Conservation (phyloP, 1,140 invertebrate species). For the Apocrypta bakeri region DNA sequence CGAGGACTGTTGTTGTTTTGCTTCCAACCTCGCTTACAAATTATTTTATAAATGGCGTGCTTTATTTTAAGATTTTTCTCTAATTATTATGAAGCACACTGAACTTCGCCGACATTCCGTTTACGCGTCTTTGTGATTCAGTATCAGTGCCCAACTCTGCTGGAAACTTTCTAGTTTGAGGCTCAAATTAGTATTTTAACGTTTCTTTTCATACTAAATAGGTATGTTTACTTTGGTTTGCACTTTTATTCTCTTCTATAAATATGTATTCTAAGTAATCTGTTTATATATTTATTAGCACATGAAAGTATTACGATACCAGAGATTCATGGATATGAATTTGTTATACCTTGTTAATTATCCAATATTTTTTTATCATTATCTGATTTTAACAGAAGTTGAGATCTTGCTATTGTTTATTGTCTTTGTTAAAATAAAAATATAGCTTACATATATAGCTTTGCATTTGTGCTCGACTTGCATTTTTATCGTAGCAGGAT, state of each 20-base stretch:
- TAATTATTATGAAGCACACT: conserved; percentile 5
- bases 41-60: conserved; percentile 67
- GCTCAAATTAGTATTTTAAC: background rate
- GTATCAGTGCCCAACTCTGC: background rate
- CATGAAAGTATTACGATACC: background rate
- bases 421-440: too few species aligned
- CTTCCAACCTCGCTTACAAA: conserved; percentile 21
- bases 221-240: background rate
- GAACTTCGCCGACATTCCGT: background rate
- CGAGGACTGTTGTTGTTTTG: conserved; percentile 33
- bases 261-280: background rate
- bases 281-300: background rate
- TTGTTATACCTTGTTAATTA: background rate
- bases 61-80: conserved; percentile 31
- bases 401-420: background rate
- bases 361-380: background rate
- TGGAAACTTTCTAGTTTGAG: background rate
- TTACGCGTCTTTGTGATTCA: background rate
- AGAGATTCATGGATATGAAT: background rate
- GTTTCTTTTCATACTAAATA: background rate
- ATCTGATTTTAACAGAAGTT: background rate
- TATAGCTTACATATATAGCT: background rate
- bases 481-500: background rate
- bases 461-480: background rate
- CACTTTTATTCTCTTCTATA: background rate